Evolutionary conservation across 2,113 vertebrate genomes (phyloP), one percentile per base, ranked within the genome.

Genomic region (Ellobius talpinus): DNA sequence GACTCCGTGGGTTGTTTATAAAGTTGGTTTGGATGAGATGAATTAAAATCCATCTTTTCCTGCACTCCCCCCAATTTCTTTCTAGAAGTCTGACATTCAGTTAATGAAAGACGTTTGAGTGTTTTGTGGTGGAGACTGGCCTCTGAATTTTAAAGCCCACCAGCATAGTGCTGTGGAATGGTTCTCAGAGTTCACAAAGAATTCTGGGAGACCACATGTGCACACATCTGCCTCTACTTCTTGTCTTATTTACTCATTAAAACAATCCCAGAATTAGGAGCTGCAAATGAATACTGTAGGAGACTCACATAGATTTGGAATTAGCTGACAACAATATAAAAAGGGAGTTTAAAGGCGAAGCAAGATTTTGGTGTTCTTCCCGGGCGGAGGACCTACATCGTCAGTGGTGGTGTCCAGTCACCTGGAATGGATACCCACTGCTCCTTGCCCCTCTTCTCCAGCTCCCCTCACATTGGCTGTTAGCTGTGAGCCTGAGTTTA

Each of bases 271-370:
- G n/a, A 42, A 78, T 45, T 42, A 68, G 47, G 89, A 47, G 87
- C 87, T 87, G 89, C 42, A 87, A 55, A 52, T 21, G 39, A 89
- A 45, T 36, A 93, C 14, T 10, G 31, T 63, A 31, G 52, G 73
- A 72, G 88, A 50, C 4, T 63, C n/a, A 81, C 4, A 79, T 7
- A 31, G 2, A 39, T 63, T 70, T 90, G 23, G 26, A 93, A 92
- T 89, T 78, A 74, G 66, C 94, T 81, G 45, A 58, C 70, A 96
- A 89, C 47, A n/a, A 65, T 45, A 77, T 82, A 89, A 96, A 89
- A 33, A 36, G 23, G 61, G 45, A 77, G 86, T 92, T 92, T 23
- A 82, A 72, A 29, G 72, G 66, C 95, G 95, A 91, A 81, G 65
- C 47, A 70, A 45, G 26, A 65, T 78, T 88, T 65, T 47, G 26